Base-by-base conservation (phyloP, 1,140 invertebrate species). In the Drosophila sechellia region DNA sequence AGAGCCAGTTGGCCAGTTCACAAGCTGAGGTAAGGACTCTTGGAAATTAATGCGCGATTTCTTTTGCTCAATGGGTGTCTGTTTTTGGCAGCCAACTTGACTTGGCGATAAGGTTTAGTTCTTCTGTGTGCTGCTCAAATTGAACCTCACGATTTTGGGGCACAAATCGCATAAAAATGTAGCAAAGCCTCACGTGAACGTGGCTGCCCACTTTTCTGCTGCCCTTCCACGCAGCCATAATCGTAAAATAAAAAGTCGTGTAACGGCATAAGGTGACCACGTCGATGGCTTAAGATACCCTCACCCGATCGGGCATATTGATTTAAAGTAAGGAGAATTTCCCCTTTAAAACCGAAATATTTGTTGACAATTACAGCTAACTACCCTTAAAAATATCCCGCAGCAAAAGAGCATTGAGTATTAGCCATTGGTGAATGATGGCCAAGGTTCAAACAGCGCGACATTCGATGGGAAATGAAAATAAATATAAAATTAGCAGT, bases 401-500 rank as follows among this genome's bases (percentile, higher is more conserved):
- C 60, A 54, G 72, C 71, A 25, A 75, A 75, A 45, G 70, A 52
- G 71, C 57, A 74, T 45, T 52, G 59, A 52, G 71, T 73, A 74
- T 45, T 52, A 27, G 34, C 71, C 49, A 61, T 48, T 39, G 69
- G 42, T 25, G 73, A 46, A 53, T 55, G 63, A 53, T 55, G 63
- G 59, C 25, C 48, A 78, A 65, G 81, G 75, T 86, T 81, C 69
- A 86, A 78, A 83, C 70, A 78, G 57, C 46, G 35, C 56, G 37
- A 52, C 57, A 75, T 71, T 86, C 73, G 42, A 52, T 70, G 68
- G 45, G 63, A 79, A 59, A 79, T 72, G 56, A 78, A 74, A 74
- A 71, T 86, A 77, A 70, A 75, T 81, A 73, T 78, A 72, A 68
- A 78, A 87, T 87, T 89, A 84, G 68, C 71, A 79, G 58, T 58